Percentiles rank a stretch among this genome's conserved stretches.
Evolutionary conservation across 1,140 invertebrate species (phyloP).

Genomic region (Drosophila arawakana): DNA sequence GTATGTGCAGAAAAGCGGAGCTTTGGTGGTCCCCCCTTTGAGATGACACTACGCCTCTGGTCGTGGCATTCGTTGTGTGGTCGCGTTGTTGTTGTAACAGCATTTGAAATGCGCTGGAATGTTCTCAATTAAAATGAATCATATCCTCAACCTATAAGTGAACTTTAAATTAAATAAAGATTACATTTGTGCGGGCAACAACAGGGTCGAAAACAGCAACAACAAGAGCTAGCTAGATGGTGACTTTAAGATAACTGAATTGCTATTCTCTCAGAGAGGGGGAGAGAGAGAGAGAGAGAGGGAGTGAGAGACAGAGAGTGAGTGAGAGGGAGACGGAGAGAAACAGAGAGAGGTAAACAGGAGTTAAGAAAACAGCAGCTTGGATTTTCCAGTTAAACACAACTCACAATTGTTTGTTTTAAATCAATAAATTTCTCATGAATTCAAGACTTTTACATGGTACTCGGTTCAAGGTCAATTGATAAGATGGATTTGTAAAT

Average conservation of each 20-base stretch:
- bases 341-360: not conserved
- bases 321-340: no score
- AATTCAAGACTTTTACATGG: not conserved
- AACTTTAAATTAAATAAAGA: slow-evolving; percentile 77
- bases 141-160: slow-evolving; percentile 79
- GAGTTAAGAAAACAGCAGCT: not conserved
- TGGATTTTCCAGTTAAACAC: not conserved
- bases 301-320: no score
- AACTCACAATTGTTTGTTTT: not conserved
- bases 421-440: not conserved
- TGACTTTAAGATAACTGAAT: slow-evolving; percentile 15
- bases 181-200: slow-evolving; percentile 54
- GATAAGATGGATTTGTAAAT: no score
- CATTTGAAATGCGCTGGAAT: slow-evolving; percentile 54
- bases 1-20: no score
- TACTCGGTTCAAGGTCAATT: slow-evolving; percentile 2
- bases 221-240: slow-evolving; percentile 9
- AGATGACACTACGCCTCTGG: slow-evolving; percentile 6
- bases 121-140: slow-evolving; percentile 78
- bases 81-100: slow-evolving; percentile 23
- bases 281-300: no score
- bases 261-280: slow-evolving; percentile 5
- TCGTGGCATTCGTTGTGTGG: not conserved
- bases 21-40: not conserved
- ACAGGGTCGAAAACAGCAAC: slow-evolving; percentile 13